Conservation (phyloP, 2,888 invertebrate genomes). For the Toxonevra muliebris region DNA sequence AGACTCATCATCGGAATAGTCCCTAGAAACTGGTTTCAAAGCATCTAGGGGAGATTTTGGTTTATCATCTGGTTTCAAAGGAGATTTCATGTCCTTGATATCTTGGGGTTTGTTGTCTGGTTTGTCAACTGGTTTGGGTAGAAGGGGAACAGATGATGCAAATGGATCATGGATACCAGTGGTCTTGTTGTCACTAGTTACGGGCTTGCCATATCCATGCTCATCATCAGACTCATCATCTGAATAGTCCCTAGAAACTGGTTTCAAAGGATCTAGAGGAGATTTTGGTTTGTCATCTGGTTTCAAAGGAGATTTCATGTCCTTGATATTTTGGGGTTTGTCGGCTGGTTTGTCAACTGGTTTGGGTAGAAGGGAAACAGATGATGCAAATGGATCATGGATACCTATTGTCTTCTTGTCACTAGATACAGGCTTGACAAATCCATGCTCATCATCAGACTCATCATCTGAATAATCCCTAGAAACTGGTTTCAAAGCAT, state of each 20-base stretch:
- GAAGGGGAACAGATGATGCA: background rate
- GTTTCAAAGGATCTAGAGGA: background rate
- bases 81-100: too few species aligned
- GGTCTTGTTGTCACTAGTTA: background rate
- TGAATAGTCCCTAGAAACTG: background rate
- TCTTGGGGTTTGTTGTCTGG: background rate
- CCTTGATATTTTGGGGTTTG: too few species aligned
- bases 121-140: background rate
- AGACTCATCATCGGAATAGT: slow-evolving; percentile 2
- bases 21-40: background rate
- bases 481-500: background rate
- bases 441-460: background rate
- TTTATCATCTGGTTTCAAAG: slow-evolving; percentile 3
- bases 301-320: too few species aligned
- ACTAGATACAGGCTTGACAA: background rate
- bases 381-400: background rate
- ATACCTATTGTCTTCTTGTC: background rate
- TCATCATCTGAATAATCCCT: background rate
- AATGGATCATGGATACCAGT: too few species aligned
- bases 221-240: background rate
- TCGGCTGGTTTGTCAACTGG: too few species aligned
- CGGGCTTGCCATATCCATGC: background rate
- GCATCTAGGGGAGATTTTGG: slow-evolving; percentile 3
- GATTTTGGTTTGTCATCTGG: slow-evolving; percentile 7
- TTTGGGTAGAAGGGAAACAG: too few species aligned